Base-by-base conservation (phyloP, 2,888 invertebrate genomes). In the Drosophila dives region DNA sequence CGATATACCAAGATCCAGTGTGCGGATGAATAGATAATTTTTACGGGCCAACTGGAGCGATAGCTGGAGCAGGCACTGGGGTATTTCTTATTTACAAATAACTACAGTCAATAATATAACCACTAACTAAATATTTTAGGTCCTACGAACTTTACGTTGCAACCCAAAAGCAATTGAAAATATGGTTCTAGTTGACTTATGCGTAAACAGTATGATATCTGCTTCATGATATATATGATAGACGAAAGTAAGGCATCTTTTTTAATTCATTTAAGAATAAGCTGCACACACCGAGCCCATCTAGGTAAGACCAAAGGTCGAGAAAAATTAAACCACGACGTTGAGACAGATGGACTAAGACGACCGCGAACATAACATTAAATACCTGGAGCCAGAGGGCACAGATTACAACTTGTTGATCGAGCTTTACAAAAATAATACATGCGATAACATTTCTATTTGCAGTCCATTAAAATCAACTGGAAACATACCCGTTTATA, bases 1-100 rank as follows among this genome's bases (percentile, higher is more conserved):
- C 64, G 1, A 65, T 50, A 2, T 1, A 96, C 86, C 94, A 94
- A 58, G 96, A 97, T 91, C 97, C 97, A 0, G 93, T 96, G 0
- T 93, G 95, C 75, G 97, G 97, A 1, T 98, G 98, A 98, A 97
- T 97, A 20, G 98, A 98, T 93, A 98, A 98, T 89, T 94, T 97
- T 83, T 98, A 98, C 90, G 98, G 98, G 6, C 97, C 98, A 1
- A 97, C 97, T 10, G 98, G 95, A 0, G 94, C 94, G 48, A 95
- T 95, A 77, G 94, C 96, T 15, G 96, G 96, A 0, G 95, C 64
- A 38, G 51, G 64, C 40, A 51, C 64, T 51, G 64, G 64, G 34
- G 64, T 64, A 64, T 34, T 40, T 53, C 2, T 10, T 34, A n/a
- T 20, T 2, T 11, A 29, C 1, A 23, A 34, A 33, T 15, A 20